A percentile compares a stretch with the other conserved stretches of the same genome.
Evolutionary conservation across 2,113 vertebrate species (phyloP).

Genomic region (Pycnonotus jocosus): DNA sequence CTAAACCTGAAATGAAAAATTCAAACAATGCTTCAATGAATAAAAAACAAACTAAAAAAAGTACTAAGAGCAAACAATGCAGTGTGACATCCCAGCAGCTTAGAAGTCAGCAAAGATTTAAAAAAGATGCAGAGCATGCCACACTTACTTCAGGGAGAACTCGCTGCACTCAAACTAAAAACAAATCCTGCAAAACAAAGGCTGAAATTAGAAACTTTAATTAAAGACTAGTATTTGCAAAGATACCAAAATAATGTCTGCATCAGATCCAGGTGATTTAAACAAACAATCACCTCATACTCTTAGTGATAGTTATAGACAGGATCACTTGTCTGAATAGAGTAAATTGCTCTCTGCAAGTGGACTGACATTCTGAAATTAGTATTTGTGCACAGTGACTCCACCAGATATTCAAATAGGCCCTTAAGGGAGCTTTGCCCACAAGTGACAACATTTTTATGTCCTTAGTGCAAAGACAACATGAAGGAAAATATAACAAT

Average conservation of each 20-base stretch:
- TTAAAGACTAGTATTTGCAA: neutral
- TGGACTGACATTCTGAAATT: neutral
- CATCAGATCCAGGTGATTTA: neutral
- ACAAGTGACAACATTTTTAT: neutral
- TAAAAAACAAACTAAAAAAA: neutral
- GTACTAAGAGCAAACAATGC: neutral
- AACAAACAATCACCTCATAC: neutral
- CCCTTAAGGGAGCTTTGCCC: neutral
- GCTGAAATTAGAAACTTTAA: neutral
- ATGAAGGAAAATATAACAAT: neutral
- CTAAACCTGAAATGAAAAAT: neutral
- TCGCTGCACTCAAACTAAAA: neutral
- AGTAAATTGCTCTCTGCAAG: neutral
- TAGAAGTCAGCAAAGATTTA: neutral
- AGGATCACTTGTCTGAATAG: neutral
- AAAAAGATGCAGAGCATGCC: neutral
- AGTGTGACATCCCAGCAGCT: neutral
- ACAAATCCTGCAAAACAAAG: neutral
- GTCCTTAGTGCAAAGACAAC: neutral
- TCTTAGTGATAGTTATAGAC: neutral
- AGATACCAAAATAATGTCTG: neutral
- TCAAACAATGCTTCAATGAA: neutral
- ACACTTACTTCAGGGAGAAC: neutral
- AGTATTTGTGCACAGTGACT: neutral
- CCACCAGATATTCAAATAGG: neutral